Conservation (phyloP, 2,797 vertebrate genomes). For the Microctenopoma lineatum region DNA sequence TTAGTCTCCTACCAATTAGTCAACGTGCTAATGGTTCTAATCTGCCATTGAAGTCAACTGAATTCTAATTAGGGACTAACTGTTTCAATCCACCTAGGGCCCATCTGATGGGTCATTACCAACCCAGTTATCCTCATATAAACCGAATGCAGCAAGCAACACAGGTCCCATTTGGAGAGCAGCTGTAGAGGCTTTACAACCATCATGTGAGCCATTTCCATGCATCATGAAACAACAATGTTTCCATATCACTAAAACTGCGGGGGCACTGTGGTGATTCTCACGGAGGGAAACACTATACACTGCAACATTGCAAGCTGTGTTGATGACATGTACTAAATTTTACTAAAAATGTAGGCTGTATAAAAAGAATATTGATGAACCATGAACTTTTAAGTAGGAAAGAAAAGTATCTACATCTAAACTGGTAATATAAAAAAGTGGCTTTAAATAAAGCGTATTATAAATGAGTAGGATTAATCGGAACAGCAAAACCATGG, state of each 20-base stretch:
- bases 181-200: slow-evolving; percentile 75
- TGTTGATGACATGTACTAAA: slow-evolving; percentile 5
- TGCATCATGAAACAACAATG: slow-evolving; percentile 71
- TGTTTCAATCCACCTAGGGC: slow-evolving; percentile 77
- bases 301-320: slow-evolving; percentile 21
- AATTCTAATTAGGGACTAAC: slow-evolving; percentile 81
- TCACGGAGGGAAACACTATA: slow-evolving; percentile 32
- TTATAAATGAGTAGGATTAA: neutral
- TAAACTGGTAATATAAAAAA: neutral
- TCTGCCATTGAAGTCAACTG: slow-evolving; percentile 78
- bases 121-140: slow-evolving; percentile 81
- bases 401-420: neutral
- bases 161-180: slow-evolving; percentile 73
- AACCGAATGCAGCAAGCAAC: slow-evolving; percentile 77
- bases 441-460: neutral
- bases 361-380: neutral
- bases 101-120: slow-evolving; percentile 81
- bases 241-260: slow-evolving; percentile 61
- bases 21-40: slow-evolving; percentile 80
- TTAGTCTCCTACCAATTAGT: slow-evolving; percentile 85
- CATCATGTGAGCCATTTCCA: slow-evolving; percentile 64
- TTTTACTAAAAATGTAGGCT: slow-evolving; percentile 19
- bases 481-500: neutral
- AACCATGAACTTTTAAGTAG: slow-evolving; percentile 9
- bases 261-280: slow-evolving; percentile 51